Conservation (phyloP, 2,113 vertebrate genomes). For the Rutilus rutilus region DNA sequence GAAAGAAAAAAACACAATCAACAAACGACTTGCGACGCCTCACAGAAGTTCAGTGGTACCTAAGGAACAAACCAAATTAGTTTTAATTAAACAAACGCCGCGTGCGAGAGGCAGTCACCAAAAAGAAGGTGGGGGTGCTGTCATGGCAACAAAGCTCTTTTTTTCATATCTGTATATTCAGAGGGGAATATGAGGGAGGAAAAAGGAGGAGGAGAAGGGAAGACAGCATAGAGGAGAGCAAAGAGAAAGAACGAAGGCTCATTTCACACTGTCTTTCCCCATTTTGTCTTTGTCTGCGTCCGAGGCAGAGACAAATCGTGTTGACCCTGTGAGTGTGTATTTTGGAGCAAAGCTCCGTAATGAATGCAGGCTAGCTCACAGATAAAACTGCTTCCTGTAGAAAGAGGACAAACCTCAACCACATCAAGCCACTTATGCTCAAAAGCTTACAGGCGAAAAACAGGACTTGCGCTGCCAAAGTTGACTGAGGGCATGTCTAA, state of each 20-base stretch:
- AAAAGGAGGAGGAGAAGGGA: slow-evolving; percentile 39
- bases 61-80: slow-evolving; percentile 56
- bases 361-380: slow-evolving; percentile 53
- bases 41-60: slow-evolving; percentile 51
- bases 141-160: slow-evolving; percentile 64
- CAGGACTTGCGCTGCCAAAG: neutral
- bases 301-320: slow-evolving; percentile 61
- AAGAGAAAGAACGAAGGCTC: slow-evolving; percentile 43
- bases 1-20: slow-evolving; percentile 26
- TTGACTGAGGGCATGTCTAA: slow-evolving; percentile 35
- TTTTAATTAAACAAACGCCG: slow-evolving; percentile 57
- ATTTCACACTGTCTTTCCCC: slow-evolving; percentile 60
- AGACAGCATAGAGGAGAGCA: slow-evolving; percentile 30
- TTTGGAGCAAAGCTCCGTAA: slow-evolving; percentile 52
- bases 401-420: slow-evolving; percentile 44
- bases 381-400: slow-evolving; percentile 56
- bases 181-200: slow-evolving; percentile 44
- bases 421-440: slow-evolving; percentile 40
- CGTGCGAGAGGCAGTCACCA: slow-evolving; percentile 53
- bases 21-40: slow-evolving; percentile 46
- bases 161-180: slow-evolving; percentile 55
- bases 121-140: slow-evolving; percentile 52
- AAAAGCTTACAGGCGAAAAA: slow-evolving; percentile 30
- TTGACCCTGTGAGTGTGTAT: slow-evolving; percentile 53
- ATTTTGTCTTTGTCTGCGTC: slow-evolving; percentile 60